These are phyloP conservation scores for Harmothoe impar DNA, from an alignment of 2,888 invertebrate species.

Conservation along the genomic window DNA sequence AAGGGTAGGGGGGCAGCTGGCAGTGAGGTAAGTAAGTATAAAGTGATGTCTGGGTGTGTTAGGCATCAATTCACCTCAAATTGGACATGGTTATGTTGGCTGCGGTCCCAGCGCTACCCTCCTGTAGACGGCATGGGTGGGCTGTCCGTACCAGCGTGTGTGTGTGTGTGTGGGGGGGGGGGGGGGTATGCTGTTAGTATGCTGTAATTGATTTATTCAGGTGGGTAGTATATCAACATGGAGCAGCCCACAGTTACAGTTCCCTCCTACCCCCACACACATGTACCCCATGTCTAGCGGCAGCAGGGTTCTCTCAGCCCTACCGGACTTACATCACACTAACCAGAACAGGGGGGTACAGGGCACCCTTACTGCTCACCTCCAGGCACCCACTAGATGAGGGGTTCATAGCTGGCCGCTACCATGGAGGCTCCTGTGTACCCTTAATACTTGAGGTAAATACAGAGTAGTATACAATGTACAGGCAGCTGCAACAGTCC, in stretches of 20 bases:
- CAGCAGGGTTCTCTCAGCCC: background rate
- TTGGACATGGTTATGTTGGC: conserved; percentile 31
- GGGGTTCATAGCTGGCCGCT: too few relatives aligned
- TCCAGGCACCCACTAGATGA: too few relatives aligned
- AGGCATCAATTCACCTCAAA: background rate
- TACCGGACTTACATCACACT: background rate
- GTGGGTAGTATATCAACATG: conserved; percentile 32
- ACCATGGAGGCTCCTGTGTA: too few relatives aligned
- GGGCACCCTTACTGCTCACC: too few relatives aligned
- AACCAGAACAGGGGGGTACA: too few relatives aligned
- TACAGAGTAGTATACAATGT: too few relatives aligned
- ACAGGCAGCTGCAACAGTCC: too few relatives aligned
- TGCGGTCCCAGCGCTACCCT: background rate
- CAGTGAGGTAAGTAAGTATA: too few relatives aligned
- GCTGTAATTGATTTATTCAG: conserved; percentile 55
- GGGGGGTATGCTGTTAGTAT: conserved; percentile 21
- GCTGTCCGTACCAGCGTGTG: too few relatives aligned
- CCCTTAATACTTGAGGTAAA: too few relatives aligned
- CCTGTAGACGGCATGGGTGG: background rate
- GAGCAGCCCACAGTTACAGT: background rate
- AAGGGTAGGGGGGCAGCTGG: too few relatives aligned
- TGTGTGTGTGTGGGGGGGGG: background rate
- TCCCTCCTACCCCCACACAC: background rate
- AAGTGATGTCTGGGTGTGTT: too few relatives aligned
- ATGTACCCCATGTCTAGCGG: background rate